A percentile compares a stretch with the other conserved stretches of the same genome.
These are phyloP conservation scores for Siniperca chuatsi DNA, from an alignment of 2,113 vertebrate species.

Conservation along the genomic window DNA sequence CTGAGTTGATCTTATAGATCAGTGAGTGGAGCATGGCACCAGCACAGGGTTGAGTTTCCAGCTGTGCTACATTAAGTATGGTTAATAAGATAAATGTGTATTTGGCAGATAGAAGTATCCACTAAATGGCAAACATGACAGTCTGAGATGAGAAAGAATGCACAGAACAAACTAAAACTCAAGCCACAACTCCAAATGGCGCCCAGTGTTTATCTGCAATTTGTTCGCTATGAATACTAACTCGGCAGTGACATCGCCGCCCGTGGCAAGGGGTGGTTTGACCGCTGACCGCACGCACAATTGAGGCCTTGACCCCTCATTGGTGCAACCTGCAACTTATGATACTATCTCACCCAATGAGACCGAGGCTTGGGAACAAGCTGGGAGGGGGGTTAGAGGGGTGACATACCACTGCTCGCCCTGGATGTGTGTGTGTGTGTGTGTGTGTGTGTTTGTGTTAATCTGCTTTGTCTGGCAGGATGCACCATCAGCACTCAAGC, in stretches of 20 bases:
- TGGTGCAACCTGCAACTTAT: conserved; percentile 72
- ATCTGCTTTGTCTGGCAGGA: conserved; percentile 80
- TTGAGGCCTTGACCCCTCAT: conserved; percentile 65
- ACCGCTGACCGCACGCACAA: conserved; percentile 63
- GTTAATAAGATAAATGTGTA: conserved; percentile 7
- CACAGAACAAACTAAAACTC: neutral
- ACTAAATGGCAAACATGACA: conserved; percentile 16
- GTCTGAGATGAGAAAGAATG: neutral
- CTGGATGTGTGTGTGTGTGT: neutral
- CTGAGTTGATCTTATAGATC: neutral
- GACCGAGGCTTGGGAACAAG: conserved; percentile 34
- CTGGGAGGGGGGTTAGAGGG: conserved; percentile 28
- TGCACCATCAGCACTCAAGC: conserved; percentile 78
- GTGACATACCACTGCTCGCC: conserved; percentile 59
- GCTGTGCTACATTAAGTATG: neutral
- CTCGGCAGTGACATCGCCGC: conserved; percentile 41
- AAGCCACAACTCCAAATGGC: neutral
- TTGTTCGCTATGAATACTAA: conserved; percentile 64
- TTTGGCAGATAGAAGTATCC: neutral
- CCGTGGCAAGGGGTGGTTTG: conserved; percentile 54
- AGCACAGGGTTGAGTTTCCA: neutral
- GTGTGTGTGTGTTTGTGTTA: conserved; percentile 49
- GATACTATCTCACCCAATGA: conserved; percentile 71
- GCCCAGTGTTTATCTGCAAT: conserved; percentile 35
- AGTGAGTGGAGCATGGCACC: neutral